Evolutionary conservation across 2,113 vertebrate species (phyloP), one percentile per base, ranked within the genome.

Genomic region (Butorides virescens): DNA sequence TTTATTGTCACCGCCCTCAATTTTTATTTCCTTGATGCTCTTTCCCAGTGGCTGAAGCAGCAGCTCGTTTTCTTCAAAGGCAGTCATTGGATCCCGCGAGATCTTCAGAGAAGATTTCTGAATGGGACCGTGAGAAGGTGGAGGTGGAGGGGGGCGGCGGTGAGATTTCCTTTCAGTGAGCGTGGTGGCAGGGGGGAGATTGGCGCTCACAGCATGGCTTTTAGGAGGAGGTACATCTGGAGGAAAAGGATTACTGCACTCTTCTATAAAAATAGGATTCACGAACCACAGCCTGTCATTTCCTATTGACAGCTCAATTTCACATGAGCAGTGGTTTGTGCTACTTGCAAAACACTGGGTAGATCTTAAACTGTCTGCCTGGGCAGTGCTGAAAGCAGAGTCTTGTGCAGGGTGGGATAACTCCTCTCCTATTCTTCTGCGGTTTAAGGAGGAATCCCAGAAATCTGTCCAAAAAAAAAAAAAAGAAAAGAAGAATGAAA

Each of bases 241-340:
- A 36, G 94, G 70, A 85, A 95, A 84, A 82, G 88, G 59, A 76
- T 89, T 93, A 92, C 96, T 93, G 56, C 89, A 98, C 96, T 99
- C 98, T 95, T 99, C 99, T 82, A 99, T 98, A 97, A 98, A 98
- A 82, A 99, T 98, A 29, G 99, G 98, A 94, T 99, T 99, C 86
- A 99, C 98, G 23, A 99, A 99, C 98, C 99, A 98, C 97, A 98
- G 97, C 71, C 93, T 97, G 93, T 98, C 98, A 91, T 94, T 98
- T 96, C 98, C 98, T 66, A 95, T 52, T 37, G 98, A 97, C 93
- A 98, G 95, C 96, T 98, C 98, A 62, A 98, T 98, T 97, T 99
- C 98, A 92, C 98, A 98, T 61, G 98, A 97, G 84, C 98, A 98
- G 79, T 96, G 95, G 86, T 93, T 97, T 78, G 82, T 76, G 85